These are phyloP conservation scores for Euzetes globulus DNA, from an alignment of 2,888 invertebrate genomes.

Conservation along the genomic window DNA sequence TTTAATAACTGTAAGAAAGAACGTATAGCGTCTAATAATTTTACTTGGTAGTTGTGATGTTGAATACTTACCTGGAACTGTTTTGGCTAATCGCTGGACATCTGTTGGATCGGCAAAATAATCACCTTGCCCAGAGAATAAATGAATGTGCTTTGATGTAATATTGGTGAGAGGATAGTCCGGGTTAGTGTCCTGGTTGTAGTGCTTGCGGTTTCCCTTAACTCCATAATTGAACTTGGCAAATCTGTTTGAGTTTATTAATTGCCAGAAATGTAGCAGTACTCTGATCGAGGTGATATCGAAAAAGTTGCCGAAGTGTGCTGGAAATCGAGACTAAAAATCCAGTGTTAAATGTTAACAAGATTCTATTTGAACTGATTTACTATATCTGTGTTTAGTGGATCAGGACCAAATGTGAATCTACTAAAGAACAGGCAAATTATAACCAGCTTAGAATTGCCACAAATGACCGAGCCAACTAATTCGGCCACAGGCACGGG, in stretches of 20 bases:
- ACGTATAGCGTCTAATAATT: too few relatives aligned
- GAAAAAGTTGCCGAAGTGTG: constrained; percentile 50
- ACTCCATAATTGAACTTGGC: too few relatives aligned
- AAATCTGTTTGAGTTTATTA: too few relatives aligned
- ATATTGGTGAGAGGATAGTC: too few relatives aligned
- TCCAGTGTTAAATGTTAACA: too few relatives aligned
- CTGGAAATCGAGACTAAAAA: not conserved
- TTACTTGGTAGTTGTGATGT: too few relatives aligned
- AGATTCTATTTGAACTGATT: not conserved
- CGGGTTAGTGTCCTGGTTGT: too few relatives aligned
- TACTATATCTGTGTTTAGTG: constrained; percentile 11
- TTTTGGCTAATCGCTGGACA: too few relatives aligned
- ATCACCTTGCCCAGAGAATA: too few relatives aligned
- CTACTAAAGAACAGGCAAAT: not conserved
- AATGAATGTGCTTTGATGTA: too few relatives aligned
- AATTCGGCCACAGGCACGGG: constrained; percentile 16
- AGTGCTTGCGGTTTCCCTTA: too few relatives aligned
- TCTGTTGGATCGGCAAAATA: too few relatives aligned
- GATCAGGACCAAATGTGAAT: constrained; percentile 1
- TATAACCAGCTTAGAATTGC: not conserved
- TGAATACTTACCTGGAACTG: not conserved
- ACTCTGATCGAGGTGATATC: constrained; percentile 68
- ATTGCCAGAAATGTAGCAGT: constrained; percentile 47
- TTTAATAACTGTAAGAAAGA: not conserved
- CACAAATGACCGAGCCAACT: constrained; percentile 22